Conservation (phyloP, 1,140 invertebrate species). For the Heliconius hermathena region DNA sequence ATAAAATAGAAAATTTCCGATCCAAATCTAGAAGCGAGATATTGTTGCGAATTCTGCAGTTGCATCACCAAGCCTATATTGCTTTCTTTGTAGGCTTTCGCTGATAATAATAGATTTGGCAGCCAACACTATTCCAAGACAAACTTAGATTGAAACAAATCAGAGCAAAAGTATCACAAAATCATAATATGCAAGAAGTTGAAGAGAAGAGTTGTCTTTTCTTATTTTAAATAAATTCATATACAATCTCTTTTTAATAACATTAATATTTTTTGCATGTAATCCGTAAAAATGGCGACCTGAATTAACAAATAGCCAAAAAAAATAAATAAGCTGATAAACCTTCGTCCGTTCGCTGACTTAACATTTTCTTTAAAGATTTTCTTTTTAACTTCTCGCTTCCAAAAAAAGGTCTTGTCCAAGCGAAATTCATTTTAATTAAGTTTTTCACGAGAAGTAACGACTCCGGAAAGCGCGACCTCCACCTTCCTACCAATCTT, state of each 20-base stretch:
- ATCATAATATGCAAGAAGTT: not conserved
- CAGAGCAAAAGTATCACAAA: slow-evolving; percentile 13
- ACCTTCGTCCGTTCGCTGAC: slow-evolving; percentile 6
- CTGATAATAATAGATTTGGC: slow-evolving; percentile 41
- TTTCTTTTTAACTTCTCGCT: slow-evolving; percentile 33
- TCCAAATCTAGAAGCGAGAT: slow-evolving; percentile 47
- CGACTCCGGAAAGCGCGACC: slow-evolving; percentile 56
- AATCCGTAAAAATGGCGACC: not conserved
- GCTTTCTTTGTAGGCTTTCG: slow-evolving; percentile 47
- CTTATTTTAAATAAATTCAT: not conserved
- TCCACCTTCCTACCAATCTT: slow-evolving; percentile 71
- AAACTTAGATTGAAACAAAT: slow-evolving; percentile 29
- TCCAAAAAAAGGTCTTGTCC: slow-evolving; percentile 52
- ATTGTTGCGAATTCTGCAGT: slow-evolving; percentile 44
- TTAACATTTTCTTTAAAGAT: slow-evolving; percentile 29
- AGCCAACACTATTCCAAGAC: slow-evolving; percentile 24
- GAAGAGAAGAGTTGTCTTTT: not conserved
- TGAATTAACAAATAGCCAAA: not conserved
- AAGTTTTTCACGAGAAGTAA: slow-evolving; percentile 69
- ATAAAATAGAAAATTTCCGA: slow-evolving; percentile 55
- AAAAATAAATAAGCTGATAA: slow-evolving; percentile 32
- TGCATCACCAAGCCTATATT: slow-evolving; percentile 49
- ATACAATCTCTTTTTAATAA: not conserved
- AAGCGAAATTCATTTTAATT: slow-evolving; percentile 72
- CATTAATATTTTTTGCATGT: not conserved